phyloP scores from a whole-genome alignment of 2,113 vertebrate species.

The Hirundichthys speculiger region DNA sequence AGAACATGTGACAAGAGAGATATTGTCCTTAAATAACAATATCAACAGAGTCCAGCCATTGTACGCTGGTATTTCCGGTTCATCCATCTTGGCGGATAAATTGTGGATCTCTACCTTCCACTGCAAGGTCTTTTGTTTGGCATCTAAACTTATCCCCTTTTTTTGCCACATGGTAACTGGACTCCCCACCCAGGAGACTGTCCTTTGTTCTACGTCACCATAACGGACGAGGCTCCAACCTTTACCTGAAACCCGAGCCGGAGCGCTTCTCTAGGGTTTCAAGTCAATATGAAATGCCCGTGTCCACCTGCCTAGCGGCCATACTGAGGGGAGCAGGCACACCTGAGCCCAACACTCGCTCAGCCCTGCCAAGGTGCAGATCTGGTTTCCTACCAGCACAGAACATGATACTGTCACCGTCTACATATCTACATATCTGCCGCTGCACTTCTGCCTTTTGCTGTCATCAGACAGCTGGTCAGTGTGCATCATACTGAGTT shows the following conservation, averaged over 20 bases:
- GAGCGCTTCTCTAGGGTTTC: conserved; percentile 69
- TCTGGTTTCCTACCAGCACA: conserved; percentile 71
- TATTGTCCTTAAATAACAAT: conserved; percentile 6
- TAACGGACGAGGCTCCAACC: conserved; percentile 64
- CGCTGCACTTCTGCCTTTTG: conserved; percentile 41
- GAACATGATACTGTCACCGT: conserved; percentile 65
- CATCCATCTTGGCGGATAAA: conserved; percentile 5
- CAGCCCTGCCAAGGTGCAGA: conserved; percentile 63
- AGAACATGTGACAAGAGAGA: conserved; percentile 28
- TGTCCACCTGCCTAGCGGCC: conserved; percentile 58
- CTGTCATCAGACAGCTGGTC: conserved; percentile 28
- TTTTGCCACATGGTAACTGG: conserved; percentile 55
- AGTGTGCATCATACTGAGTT: conserved; percentile 9
- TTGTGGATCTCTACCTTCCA: conserved; percentile 30
- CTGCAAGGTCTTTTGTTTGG: conserved; percentile 28
- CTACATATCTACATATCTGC: conserved; percentile 37
- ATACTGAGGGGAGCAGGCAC: conserved; percentile 55
- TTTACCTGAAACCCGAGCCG: conserved; percentile 73
- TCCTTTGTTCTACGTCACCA: conserved; percentile 71
- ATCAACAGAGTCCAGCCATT: conserved; percentile 34
- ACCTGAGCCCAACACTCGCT: conserved; percentile 74
- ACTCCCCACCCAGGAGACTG: conserved; percentile 54
- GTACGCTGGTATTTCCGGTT: conserved; percentile 14
- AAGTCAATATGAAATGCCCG: conserved; percentile 64
- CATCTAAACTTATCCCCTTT: conserved; percentile 43